phyloP scores from a whole-genome alignment of 2,888 invertebrate species.

The Drymonia ruficornis region DNA sequence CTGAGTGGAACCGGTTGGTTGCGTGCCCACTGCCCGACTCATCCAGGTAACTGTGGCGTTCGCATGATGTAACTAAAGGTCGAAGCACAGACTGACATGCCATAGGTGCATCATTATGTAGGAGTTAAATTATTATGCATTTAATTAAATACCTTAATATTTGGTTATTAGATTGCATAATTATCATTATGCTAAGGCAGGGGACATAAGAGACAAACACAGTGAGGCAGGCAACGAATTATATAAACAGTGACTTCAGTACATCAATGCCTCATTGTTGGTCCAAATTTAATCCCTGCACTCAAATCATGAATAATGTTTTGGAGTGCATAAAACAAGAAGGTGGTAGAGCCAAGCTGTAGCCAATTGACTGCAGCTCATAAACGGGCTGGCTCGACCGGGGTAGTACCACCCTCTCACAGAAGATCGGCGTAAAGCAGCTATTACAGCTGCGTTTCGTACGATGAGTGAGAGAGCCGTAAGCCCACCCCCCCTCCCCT shows the following conservation, averaged over 20 bases:
- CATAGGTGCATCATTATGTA: conserved; percentile 18
- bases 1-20: conserved; percentile 40
- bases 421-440: too few species aligned
- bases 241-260: conserved; percentile 8
- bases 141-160: conserved; percentile 25
- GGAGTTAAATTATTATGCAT: conserved; percentile 31
- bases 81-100: conserved; percentile 11
- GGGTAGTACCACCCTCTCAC: too few species aligned
- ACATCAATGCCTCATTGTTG: conserved; percentile 28
- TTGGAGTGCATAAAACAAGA: conserved; percentile 19
- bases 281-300: conserved; percentile 11
- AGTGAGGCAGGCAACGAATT: background rate
- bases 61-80: conserved; percentile 47
- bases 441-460: too few species aligned
- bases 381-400: too few species aligned
- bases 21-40: conserved; percentile 46
- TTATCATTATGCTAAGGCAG: background rate
- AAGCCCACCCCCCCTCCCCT: too few species aligned
- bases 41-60: conserved; percentile 38
- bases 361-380: too few species aligned
- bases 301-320: conserved; percentile 24
- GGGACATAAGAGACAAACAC: background rate
- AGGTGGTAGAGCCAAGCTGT: too few species aligned
- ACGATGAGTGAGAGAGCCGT: too few species aligned
- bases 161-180: background rate